Evolutionary conservation across 23 tunicate genomes (phyloP), one percentile per base, ranked within the genome.

Genomic region (Trididemnum nubilum): DNA sequence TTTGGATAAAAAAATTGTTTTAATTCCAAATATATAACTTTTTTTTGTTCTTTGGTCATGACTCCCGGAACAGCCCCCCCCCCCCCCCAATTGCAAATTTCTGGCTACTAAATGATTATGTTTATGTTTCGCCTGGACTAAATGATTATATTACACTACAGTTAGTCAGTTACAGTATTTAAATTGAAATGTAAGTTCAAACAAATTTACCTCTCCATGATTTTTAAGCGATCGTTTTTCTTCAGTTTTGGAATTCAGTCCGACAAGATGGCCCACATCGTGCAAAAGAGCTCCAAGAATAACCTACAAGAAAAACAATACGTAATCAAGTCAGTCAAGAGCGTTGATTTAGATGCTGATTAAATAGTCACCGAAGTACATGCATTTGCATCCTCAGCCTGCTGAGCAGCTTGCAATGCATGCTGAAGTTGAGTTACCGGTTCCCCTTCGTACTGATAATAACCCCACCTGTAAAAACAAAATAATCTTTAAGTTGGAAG

Each of bases 251-350:
- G 64, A 32, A 2, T 84, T 69, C 26, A 76, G 36, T 24, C 79
- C 76, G 3, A 86, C 67, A 2, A 86, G 52, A 59, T 86, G 91
- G 19, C 91, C 91, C 5, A 86, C 27, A 72, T 86, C 91, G 29
- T 86, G 91, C 4, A 86, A 54, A 33, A 86, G 52, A 29, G 91
- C 91, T 34, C 91, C 91, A 21, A 86, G 81, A 37, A 86, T 36
- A 19, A 72, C 51, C 91, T 86, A 70, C n/a, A 61, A n/a, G 29
- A n/a, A 5, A 61, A 61, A 7, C 9, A 44, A 44, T 44, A 44
- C 15, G 54, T 44, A 7, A 7, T 7, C 54, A 44, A 15, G 54
- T 44, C 54, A 44, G 54, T 44, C 15, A 44, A 44, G 15, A 7
- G 15, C 9, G 12, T 7, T 44, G 54, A 44, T 7, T n/a, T n/a